A percentile compares a stretch with the other conserved stretches of the same genome.
phyloP scores from a whole-genome alignment of 2,113 vertebrate species.

The Hucho hucho region DNA sequence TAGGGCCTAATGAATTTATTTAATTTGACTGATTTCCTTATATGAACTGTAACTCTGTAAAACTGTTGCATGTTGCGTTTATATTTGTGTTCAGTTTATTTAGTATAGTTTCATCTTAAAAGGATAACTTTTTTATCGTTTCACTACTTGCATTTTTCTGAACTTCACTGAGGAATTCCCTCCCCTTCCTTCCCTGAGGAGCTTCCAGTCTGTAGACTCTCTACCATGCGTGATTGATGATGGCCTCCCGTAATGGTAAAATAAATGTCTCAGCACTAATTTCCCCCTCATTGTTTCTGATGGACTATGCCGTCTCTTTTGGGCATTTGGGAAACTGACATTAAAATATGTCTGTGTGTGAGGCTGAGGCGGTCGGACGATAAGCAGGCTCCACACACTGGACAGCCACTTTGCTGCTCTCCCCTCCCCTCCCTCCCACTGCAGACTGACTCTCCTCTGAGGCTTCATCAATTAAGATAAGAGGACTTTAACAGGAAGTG shows the following conservation, averaged over 20 bases:
- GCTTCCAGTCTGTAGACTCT: background rate
- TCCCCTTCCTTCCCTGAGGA: constrained; percentile 6
- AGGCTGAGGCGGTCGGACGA: constrained; percentile 54
- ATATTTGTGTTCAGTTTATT: too few species aligned
- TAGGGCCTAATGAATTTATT: too few species aligned
- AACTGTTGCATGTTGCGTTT: too few species aligned
- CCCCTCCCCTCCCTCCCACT: background rate
- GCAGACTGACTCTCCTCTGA: constrained; percentile 60
- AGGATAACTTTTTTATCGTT: too few species aligned
- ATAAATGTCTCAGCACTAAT: constrained; percentile 51
- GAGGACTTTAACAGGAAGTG: constrained; percentile 73
- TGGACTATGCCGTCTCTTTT: constrained; percentile 45
- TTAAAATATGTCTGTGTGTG: too few species aligned
- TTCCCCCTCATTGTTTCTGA: constrained; percentile 45
- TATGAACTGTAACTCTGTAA: too few species aligned
- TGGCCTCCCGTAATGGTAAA: constrained; percentile 40
- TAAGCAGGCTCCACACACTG: constrained; percentile 66
- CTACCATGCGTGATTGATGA: constrained; percentile 46
- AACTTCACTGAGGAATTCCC: background rate
- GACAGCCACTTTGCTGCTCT: constrained; percentile 33
- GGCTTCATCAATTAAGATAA: constrained; percentile 76
- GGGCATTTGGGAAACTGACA: constrained; percentile 9
- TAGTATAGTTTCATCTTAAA: too few species aligned
- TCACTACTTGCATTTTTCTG: too few species aligned
- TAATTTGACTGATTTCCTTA: too few species aligned